Evolutionary conservation across 2,113 vertebrate genomes (phyloP), one percentile per base, ranked within the genome.

Genomic region (Phycodurus eques): DNA sequence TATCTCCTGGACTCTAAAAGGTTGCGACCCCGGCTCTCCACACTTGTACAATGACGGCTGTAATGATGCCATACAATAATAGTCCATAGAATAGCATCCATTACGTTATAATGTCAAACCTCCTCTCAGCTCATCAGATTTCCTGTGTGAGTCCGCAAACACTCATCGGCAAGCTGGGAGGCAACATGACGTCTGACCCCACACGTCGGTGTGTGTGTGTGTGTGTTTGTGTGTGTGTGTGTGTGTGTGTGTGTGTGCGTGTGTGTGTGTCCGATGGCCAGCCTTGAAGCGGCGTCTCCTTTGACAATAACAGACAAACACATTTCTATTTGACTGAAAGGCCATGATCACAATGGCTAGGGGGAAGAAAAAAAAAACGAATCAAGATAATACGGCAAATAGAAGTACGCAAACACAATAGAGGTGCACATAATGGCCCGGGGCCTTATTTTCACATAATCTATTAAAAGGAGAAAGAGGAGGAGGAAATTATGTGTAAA

Each of bases 51-150:
- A 9, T 3, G 44, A 46, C 44, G 12, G 3, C 46, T 47, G 12
- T 14, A 47, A 47, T 5, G 12, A 53, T 53, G 49, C 17, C 49
- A 53, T 42, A 15, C 57, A 72, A 70, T 20, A 65, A 65, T 1
- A 66, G n/a, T 47, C 12, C 7, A 47, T 10, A 31, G 5, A 2
- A 31, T 11, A 11, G 61, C 35, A 11, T n/a, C 2, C 10, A 11
- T 10, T 20, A 17, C 8, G 17, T 20, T 51, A 17, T 5, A 19
- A 7, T 51, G 49, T 51, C 49, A 51, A 20, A 51, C 12, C 46
- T 47, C 56, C 57, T 69, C 78, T 73, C 57, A 56, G 69, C 78
- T 80, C 83, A 90, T 88, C 87, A 83, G 80, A 85, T 72, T 77
- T 71, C 83, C 63, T 75, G 66, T 79, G 76, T 20, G 74, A 74